These are phyloP conservation scores for Lepidurus packardi DNA, from an alignment of 1,140 invertebrate species.

Conservation along the genomic window DNA sequence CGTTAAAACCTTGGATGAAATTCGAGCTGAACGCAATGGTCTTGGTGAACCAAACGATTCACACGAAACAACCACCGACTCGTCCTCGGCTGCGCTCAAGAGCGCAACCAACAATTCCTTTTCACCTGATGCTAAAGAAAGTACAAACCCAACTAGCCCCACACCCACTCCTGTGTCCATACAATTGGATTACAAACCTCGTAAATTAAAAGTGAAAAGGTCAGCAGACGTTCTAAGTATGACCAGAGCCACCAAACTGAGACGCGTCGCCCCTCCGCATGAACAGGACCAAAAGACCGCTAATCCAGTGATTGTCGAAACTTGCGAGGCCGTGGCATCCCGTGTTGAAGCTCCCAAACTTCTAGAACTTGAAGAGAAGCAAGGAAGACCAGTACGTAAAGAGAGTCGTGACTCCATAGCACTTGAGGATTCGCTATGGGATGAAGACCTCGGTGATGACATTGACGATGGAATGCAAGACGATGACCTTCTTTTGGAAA, in stretches of 20 bases:
- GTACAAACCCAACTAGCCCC: background rate
- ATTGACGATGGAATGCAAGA: slow-evolving; percentile 31
- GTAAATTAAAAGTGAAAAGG: background rate
- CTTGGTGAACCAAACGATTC: background rate
- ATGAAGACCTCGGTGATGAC: slow-evolving; percentile 17
- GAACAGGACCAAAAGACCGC: background rate
- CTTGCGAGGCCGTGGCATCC: background rate
- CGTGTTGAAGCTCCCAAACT: background rate
- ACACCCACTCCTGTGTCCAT: background rate
- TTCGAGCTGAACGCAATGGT: slow-evolving; percentile 38
- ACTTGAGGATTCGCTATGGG: slow-evolving; percentile 15
- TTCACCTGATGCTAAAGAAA: slow-evolving; percentile 2
- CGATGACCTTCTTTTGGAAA: slow-evolving; percentile 37
- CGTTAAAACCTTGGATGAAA: slow-evolving; percentile 47
- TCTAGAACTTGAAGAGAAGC: background rate
- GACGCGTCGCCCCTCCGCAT: background rate
- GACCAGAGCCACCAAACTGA: background rate
- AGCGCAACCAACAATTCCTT: background rate
- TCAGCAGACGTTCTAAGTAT: background rate
- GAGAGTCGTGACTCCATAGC: slow-evolving; percentile 2
- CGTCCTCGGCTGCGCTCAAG: slow-evolving; percentile 2
- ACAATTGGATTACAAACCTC: background rate
- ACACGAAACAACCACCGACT: slow-evolving; percentile 6
- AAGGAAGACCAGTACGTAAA: background rate
- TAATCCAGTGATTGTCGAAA: background rate